phyloP scores from a whole-genome alignment of 2,797 vertebrate genomes.

The Chelonia mydas region DNA sequence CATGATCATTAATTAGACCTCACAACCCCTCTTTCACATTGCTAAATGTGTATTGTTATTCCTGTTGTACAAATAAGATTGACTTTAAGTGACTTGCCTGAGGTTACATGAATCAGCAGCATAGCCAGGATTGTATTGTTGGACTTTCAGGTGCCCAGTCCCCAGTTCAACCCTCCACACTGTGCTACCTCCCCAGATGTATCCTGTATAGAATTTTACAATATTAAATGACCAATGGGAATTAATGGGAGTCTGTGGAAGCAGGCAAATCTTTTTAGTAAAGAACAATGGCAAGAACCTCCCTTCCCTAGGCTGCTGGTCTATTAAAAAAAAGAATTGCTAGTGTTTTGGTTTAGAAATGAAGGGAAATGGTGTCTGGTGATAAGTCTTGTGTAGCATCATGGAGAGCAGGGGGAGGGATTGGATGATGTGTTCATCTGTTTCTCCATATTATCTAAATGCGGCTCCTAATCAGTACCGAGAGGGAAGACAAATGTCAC shows the following conservation, averaged over 20 bases:
- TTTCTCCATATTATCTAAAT: neutral
- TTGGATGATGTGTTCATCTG: neutral
- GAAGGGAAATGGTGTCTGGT: neutral
- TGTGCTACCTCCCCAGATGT: neutral
- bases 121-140: neutral
- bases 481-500: neutral
- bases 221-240: neutral
- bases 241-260: neutral
- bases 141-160: neutral
- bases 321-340: neutral
- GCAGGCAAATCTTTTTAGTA: neutral
- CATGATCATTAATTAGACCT: slow-evolving; percentile 8
- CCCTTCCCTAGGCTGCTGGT: neutral
- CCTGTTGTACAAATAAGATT: neutral
- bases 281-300: neutral
- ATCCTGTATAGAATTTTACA: neutral
- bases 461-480: neutral
- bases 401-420: neutral
- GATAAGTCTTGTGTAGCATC: neutral
- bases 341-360: neutral
- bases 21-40: neutral
- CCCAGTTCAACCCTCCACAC: neutral
- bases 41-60: neutral
- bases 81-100: neutral
- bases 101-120: neutral